Base-by-base conservation (phyloP, 2,888 invertebrate species). In the Philereme transversata region DNA sequence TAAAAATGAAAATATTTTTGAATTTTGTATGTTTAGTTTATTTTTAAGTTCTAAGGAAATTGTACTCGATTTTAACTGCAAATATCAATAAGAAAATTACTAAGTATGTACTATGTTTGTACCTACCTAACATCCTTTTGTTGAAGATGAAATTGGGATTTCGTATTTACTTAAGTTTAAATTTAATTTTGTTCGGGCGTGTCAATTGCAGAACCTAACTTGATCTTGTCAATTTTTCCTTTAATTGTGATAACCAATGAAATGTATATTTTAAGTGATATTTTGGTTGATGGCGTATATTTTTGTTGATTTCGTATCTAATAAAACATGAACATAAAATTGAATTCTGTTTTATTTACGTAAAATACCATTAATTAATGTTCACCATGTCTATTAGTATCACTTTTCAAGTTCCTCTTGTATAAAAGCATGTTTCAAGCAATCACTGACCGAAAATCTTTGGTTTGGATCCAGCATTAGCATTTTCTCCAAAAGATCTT, bases 351-450 rank as follows among this genome's bases (percentile, higher is more conserved):
- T 84, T 86, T 81, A 80, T 81, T 79, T 67, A 62, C 52, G 62
- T 64, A 58, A 62, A 58, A 55, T n/a, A 47, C 45, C 5, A 59
- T 53, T 22, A 5, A 4, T 59, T 60, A 54, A 57, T 54, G 57
- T 51, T 57, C 7, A 64, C 51, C 43, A 60, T 62, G 44, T 65
- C 65, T 62, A 64, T 10, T 53, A 69, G 53, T 51, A 65, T 79
- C 67, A 81, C 69, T 82, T 85, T 60, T 72, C 70, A 48, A 86
- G 66, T 59, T 78, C 77, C 64, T 86, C 86, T 73, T 81, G 83
- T 82, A 99, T 97, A 89, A 99, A 99, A 11, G 97, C 96, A 93
- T 99, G 99, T 64, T 96, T 96, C 65, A 99, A 93, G 49, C 98
- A 98, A 81, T 98, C 97, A 80, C 96, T 97, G 69, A 98, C 94